Percentiles rank a stretch among this genome's conserved stretches.
Conservation (phyloP, 2,888 invertebrate species). For the Rhagophthalmus giganteus region DNA sequence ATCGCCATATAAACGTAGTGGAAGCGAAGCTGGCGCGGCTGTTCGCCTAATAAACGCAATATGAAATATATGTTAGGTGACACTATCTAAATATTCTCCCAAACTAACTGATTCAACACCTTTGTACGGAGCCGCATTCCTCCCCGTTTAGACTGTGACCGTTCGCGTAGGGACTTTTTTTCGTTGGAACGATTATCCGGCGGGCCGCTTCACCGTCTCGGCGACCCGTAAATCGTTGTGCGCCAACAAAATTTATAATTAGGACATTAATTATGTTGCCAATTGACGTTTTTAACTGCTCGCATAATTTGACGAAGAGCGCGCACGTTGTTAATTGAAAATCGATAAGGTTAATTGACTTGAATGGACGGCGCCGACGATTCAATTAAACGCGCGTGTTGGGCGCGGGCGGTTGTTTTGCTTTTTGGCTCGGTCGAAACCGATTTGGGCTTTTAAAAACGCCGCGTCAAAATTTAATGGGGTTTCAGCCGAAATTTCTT, state of each 20-base stretch:
- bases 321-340: no score
- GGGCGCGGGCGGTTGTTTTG: no score
- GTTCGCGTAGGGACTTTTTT: background rate
- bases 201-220: slow-evolving; percentile 5
- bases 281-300: slow-evolving; percentile 10
- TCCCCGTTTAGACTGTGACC: slow-evolving; percentile 33
- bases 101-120: slow-evolving; percentile 52
- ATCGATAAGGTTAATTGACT: no score
- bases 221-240: background rate
- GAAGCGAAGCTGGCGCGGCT: slow-evolving; percentile 17
- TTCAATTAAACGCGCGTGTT: no score
- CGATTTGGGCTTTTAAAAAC: no score
- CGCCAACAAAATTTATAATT: slow-evolving; percentile 10
- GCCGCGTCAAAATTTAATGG: no score
- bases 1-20: slow-evolving; percentile 16
- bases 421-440: no score
- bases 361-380: no score
- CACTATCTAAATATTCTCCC: slow-evolving; percentile 51
- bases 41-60: slow-evolving; percentile 48
- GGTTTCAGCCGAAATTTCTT: no score
- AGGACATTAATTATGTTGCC: slow-evolving; percentile 19
- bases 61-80: slow-evolving; percentile 49
- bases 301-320: no score
- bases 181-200: background rate
- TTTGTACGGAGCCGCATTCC: slow-evolving; percentile 52